phyloP scores from a whole-genome alignment of 2,797 vertebrate genomes.

The Sarcophilus harrisii region DNA sequence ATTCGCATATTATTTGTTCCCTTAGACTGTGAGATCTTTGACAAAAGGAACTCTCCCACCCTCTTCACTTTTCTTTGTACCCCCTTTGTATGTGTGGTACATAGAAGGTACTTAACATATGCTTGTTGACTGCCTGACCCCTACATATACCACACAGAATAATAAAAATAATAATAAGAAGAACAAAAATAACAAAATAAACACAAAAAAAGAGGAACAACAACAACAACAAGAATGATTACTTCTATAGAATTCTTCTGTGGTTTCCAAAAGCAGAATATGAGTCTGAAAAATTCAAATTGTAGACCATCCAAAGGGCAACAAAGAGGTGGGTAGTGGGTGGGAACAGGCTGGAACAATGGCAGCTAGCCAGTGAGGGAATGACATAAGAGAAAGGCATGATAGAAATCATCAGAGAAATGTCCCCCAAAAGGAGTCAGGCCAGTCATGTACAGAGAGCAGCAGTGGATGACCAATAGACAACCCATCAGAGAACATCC shows the following conservation, averaged over 20 bases:
- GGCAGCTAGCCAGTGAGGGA: background rate
- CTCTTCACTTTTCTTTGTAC: background rate
- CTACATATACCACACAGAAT: background rate
- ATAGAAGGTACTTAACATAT: background rate
- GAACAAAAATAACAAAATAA: too few relatives aligned
- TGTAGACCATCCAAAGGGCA: background rate
- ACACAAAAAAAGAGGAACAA: background rate
- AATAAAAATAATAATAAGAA: too few relatives aligned
- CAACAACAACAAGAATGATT: background rate
- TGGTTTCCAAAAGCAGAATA: background rate
- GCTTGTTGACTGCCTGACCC: background rate
- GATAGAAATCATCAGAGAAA: background rate
- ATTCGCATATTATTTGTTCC: background rate
- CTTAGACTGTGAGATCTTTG: background rate
- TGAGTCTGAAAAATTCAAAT: background rate
- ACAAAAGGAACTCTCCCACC: background rate
- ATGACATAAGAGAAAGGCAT: background rate
- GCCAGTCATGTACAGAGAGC: background rate
- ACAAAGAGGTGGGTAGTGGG: background rate
- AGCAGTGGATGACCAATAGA: background rate
- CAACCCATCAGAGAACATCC: background rate
- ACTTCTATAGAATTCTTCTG: background rate
- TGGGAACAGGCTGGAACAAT: background rate
- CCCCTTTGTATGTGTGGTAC: background rate
- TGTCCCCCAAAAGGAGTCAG: background rate